Evolutionary conservation across 1,140 invertebrate species (phyloP).

Genomic region (Polyergus mexicanus): DNA sequence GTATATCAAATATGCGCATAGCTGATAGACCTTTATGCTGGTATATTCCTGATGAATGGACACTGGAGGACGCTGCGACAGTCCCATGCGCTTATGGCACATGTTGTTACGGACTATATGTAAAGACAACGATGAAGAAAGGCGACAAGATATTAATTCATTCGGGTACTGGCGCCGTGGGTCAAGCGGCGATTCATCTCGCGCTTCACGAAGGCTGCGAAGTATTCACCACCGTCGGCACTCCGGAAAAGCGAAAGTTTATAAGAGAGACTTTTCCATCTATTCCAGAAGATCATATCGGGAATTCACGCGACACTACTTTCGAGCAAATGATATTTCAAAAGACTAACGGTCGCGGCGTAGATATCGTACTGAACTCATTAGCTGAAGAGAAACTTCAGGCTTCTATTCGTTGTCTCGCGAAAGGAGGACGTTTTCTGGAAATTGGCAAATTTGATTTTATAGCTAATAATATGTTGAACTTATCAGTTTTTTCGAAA

Average conservation of each 20-base stretch:
- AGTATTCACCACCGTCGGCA: conserved; percentile 88
- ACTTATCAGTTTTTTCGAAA: conserved; percentile 92
- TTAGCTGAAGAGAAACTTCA: conserved; percentile 92
- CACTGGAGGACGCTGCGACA: conserved; percentile 94
- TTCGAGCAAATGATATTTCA: conserved; percentile 91
- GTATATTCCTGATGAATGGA: conserved; percentile 94
- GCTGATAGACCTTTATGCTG: conserved; percentile 83
- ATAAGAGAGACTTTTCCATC: conserved; percentile 89
- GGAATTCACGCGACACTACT: conserved; percentile 90
- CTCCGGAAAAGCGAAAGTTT: conserved; percentile 90
- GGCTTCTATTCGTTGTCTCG: conserved; percentile 93
- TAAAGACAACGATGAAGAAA: conserved; percentile 87
- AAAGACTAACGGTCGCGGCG: conserved; percentile 89
- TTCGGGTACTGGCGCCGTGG: conserved; percentile 91
- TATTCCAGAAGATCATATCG: conserved; percentile 90
- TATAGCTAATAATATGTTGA: conserved; percentile 89
- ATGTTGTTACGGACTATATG: conserved; percentile 92
- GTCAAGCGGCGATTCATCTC: conserved; percentile 27
- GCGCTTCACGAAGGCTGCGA: neutral
- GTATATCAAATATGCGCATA: neutral
- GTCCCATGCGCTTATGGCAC: conserved; percentile 95
- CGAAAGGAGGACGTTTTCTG: conserved; percentile 89
- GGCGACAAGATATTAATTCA: conserved; percentile 91
- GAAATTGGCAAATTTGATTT: conserved; percentile 94
- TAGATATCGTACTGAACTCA: conserved; percentile 92